Conservation (phyloP, 2,888 invertebrate genomes). For the Plutella xylostella region DNA sequence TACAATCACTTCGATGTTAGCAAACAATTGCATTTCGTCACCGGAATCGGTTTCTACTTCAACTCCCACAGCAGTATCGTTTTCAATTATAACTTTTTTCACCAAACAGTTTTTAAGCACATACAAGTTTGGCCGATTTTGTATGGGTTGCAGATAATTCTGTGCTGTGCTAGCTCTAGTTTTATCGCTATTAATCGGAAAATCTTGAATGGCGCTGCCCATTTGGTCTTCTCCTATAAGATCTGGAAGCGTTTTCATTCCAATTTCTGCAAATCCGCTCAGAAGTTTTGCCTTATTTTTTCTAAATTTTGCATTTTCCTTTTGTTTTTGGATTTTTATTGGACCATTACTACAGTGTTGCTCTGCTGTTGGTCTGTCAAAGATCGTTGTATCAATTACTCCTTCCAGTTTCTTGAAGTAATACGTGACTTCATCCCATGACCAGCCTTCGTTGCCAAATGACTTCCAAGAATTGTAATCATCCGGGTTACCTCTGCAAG, state of each 20-base stretch:
- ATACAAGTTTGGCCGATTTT: conserved; percentile 12
- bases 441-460: conserved; percentile 7
- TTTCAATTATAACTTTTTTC: conserved; percentile 12
- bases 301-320: neutral
- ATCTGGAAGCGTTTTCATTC: conserved; percentile 5
- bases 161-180: conserved; percentile 26
- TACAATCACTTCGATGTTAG: conserved; percentile 43
- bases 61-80: conserved; percentile 12
- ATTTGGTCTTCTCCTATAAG: conserved; percentile 2
- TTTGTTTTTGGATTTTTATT: conserved; percentile 1
- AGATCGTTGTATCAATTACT: conserved; percentile 1
- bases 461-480: conserved; percentile 4
- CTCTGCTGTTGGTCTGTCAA: conserved; percentile 4
- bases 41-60: conserved; percentile 1
- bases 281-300: neutral
- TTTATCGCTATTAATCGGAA: conserved; percentile 15
- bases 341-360: conserved; percentile 9
- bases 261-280: conserved; percentile 6
- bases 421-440: conserved; percentile 1
- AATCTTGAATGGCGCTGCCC: conserved; percentile 8
- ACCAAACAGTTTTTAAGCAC: conserved; percentile 12
- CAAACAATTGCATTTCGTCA: conserved; percentile 17
- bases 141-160: conserved; percentile 6
- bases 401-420: conserved; percentile 12
- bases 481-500: conserved; percentile 5